Evolutionary conservation across 2,797 vertebrate genomes (phyloP).

Genomic region (Smutsia gigantea): DNA sequence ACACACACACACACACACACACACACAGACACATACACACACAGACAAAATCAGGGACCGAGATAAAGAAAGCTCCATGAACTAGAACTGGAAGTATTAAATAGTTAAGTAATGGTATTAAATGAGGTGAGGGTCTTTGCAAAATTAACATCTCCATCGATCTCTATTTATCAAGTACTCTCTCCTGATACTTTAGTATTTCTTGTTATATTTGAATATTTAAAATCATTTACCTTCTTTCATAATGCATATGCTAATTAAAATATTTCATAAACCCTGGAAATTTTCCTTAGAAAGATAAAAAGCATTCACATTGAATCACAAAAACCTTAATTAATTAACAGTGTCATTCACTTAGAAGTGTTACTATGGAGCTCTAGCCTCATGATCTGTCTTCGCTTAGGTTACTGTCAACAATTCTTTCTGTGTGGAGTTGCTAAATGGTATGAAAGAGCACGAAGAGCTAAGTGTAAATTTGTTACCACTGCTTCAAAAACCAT

Average conservation of each 20-base stretch:
- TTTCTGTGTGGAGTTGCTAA: neutral
- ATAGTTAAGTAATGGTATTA: neutral
- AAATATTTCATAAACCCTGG: neutral
- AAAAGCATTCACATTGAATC: neutral
- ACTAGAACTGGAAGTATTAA: neutral
- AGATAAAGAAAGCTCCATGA: slow-evolving; percentile 12
- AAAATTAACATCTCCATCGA: slow-evolving; percentile 15
- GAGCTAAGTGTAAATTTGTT: neutral
- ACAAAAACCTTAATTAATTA: slow-evolving; percentile 6
- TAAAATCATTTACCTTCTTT: neutral
- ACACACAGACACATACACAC: too few species aligned
- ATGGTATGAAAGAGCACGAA: neutral
- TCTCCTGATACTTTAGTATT: neutral
- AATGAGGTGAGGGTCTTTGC: neutral
- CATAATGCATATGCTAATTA: neutral
- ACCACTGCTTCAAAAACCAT: neutral
- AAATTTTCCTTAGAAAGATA: slow-evolving; percentile 8
- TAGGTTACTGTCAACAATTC: neutral
- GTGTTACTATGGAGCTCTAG: neutral
- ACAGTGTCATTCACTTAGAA: neutral
- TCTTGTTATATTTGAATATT: slow-evolving; percentile 24
- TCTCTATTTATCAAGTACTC: neutral
- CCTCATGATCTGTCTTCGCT: neutral
- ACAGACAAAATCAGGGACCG: neutral
- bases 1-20: too few species aligned